Base-by-base conservation (phyloP, 2,888 invertebrate genomes). In the Vannuccia rotundouncinata region DNA sequence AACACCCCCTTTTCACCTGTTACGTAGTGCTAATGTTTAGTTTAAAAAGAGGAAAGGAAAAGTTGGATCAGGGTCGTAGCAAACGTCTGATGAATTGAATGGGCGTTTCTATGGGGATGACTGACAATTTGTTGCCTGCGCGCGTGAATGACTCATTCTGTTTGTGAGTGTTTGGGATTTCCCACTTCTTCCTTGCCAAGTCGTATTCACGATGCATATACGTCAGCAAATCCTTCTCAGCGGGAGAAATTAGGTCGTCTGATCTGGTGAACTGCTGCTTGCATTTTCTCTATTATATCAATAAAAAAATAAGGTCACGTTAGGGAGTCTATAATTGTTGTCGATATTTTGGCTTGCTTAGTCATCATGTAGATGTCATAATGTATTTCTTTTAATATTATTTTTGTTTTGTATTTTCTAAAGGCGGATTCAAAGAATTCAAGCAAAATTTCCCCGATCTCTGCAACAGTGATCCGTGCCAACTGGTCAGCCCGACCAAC, bases 381-480 rank as follows among this genome's bases (percentile, higher is more conserved):
- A n/a, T n/a, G n/a, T n/a, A n/a, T n/a, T n/a, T n/a, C n/a, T n/a
- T n/a, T n/a, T n/a, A 13, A 45, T 45, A 13, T 45, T 45, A 45
- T 45, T 45, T 13, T 45, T 45, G 5, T 45, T 45, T 45, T 45
- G 45, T 45, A 45, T 17, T 45, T 45, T 45, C n/a, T n/a, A n/a
- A n/a, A 78, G 78, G 66, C 25, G 66, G 78, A n/a, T 78, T 78
- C 66, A 78, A 78, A 59, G 28, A 78, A 59, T 78, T 78, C 60
- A 60, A 78, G 30, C 25, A 59, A 22, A 60, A 13, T 2, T 78
- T 60, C 66, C 78, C 78, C 0, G 25, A 78, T 74, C 30, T 78
- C 28, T 78, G 78, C 29, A 60, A 78, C 27, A 78, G 78, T 45
- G 78, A 60, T 78, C 30, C 78, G 25, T 78, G 66, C 25, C 66